Conservation (phyloP, 2,888 invertebrate species). For the Cremastinae sp. region DNA sequence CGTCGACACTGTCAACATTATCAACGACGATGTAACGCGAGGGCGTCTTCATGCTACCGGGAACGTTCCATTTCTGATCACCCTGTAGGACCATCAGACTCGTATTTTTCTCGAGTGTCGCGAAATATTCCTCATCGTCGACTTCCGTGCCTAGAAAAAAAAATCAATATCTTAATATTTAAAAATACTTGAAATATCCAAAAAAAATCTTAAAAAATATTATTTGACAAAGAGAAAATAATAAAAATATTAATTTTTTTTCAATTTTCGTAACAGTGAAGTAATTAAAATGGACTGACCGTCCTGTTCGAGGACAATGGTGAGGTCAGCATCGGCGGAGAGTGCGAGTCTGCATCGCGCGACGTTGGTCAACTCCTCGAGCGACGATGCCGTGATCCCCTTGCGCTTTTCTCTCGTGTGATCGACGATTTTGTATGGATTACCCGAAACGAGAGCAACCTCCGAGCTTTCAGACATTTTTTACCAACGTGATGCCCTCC, state of each 20-base stretch:
- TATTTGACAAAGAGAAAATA: background rate
- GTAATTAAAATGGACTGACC: conserved; percentile 76
- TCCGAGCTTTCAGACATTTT: conserved; percentile 67
- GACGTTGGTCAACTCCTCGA: conserved; percentile 89
- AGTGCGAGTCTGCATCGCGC: conserved; percentile 88
- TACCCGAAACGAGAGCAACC: conserved; percentile 78
- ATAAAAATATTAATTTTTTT: background rate
- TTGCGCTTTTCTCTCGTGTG: conserved; percentile 89
- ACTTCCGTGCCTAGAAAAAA: conserved; percentile 88
- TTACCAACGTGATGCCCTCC: background rate
- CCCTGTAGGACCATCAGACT: conserved; percentile 90
- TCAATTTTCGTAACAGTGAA: too few relatives aligned
- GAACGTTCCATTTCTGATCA: conserved; percentile 87
- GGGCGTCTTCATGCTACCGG: conserved; percentile 73
- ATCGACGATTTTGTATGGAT: conserved; percentile 91
- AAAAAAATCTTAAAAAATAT: background rate
- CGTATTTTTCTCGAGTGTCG: conserved; percentile 93
- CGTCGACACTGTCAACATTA: conserved; percentile 73
- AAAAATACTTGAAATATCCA: background rate
- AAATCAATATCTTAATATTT: too few relatives aligned
- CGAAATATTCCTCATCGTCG: conserved; percentile 97
- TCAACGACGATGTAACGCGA: conserved; percentile 77
- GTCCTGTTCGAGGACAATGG: conserved; percentile 93
- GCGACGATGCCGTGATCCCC: conserved; percentile 89
- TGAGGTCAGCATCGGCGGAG: conserved; percentile 84